Evolutionary conservation across 2,888 invertebrate species (phyloP), one percentile per base, ranked within the genome.

Genomic region (Cybosia mesomella): DNA sequence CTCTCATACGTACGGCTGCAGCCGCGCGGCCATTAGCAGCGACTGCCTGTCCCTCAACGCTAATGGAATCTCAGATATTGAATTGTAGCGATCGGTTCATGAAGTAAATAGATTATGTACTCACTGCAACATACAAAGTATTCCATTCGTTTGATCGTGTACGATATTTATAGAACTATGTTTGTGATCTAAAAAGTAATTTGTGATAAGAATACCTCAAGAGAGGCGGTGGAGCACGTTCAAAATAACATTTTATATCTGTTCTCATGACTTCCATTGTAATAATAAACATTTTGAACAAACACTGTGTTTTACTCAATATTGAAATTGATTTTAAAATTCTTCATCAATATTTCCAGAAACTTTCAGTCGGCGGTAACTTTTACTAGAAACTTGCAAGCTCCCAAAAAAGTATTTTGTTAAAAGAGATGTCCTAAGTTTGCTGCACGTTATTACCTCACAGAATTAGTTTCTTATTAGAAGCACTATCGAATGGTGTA

Each of bases 181-280:
- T 59, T 59, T 15, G 7, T 58, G 21, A 13, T 2, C 15, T 24
- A 2, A 60, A 43, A 11, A 2, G 7, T n/a, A 0, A 49, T 11
- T 11, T 10, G 22, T 34, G 15, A 0, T 60, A 32, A 5, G 9
- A 28, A n/a, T n/a, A n/a, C n/a, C n/a, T n/a, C 7, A 13, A 15
- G 57, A 15, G 63, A 74, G 68, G 43, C 64, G 64, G 58, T 34
- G 11, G n/a, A 22, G 65, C 58, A 58, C 60, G 71, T 58, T 68
- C 60, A 62, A 70, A 71, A 68, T 59, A 65, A 66, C 53, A 72
- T 66, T 70, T 71, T 1, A 62, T 34, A 68, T 63, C 32, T 68
- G 70, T 68, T 68, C 58, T 72, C 70, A 67, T 69, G 68, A 79
- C 70, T 75, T 76, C 67, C 77, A 79, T 68, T 64, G 55, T 71